Base-by-base conservation (phyloP, 1,140 invertebrate species). In the Drosophila sp. region DNA sequence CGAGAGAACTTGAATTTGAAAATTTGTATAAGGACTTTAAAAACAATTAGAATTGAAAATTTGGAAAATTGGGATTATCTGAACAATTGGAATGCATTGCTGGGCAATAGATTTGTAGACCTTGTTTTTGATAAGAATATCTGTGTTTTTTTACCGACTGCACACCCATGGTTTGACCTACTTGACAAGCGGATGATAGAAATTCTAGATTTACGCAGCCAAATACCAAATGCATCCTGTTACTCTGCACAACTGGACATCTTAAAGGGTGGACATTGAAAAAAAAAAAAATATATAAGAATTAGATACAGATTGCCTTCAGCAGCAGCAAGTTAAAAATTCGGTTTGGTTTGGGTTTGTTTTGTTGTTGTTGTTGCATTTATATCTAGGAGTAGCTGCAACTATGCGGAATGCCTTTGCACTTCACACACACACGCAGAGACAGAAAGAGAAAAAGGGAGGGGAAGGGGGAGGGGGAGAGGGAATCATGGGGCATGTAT, bases 351-450 rank as follows among this genome's bases (percentile, higher is more conserved):
- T 23, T 47, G 44, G 25, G 10, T 50, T 50, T 27, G 23, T 25
- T 50, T 47, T 47, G 5, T 41, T 41, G 33, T 33, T 40, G 1
- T n/a, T 40, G 8, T 10, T 40, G 40, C 40, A 17, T 32, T 61
- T 47, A 58, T 55, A 69, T 32, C 55, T 41, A 17, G 17, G 17
- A 55, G 60, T 47, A 66, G 32, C 64, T 64, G 35, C 33, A 58
- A 44, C 38, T 68, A 57, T 76, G 64, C 33, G 72, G 7, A 68
- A 72, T 72, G 77, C 54, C 58, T 81, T 66, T 47, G 47, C 72
- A 80, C 65, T 63, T 38, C 40, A 7, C 41, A 64, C 54, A 33
- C 60, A 10, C 4, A 50, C n/a, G 1, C 29, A 55, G 25, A 73
- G 60, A 60, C 7, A 38, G 0, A 38, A 8, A 38, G 35, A 38